A percentile compares a stretch with the other conserved stretches of the same genome.
These are phyloP conservation scores for Anagrus nilaparvatae DNA, from an alignment of 1,140 invertebrate genomes.

Conservation along the genomic window DNA sequence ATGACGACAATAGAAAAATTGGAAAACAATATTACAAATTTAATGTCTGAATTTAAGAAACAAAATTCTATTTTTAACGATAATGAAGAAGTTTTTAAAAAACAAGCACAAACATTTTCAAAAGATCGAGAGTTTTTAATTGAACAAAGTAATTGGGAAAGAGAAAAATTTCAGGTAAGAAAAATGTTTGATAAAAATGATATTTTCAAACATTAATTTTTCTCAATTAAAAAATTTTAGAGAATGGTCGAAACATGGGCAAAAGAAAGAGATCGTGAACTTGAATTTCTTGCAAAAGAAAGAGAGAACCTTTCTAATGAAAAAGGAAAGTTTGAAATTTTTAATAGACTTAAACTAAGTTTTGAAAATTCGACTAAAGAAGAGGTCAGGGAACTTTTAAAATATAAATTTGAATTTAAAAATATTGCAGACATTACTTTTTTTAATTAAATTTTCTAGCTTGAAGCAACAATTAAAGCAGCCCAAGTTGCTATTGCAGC, in stretches of 20 bases:
- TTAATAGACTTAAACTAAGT: conserved; percentile 26
- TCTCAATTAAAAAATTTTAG: conserved; percentile 13
- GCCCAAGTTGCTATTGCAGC: conserved; percentile 26
- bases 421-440: too few relatives aligned
- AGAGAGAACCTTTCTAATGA: conserved; percentile 27
- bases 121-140: conserved; percentile 32
- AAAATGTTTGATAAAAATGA: too few relatives aligned
- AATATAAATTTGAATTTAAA: neutral
- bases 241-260: conserved; percentile 31
- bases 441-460: conserved; percentile 18
- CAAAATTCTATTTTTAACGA: conserved; percentile 23
- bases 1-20: conserved; percentile 25
- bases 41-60: conserved; percentile 28
- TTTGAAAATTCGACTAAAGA: conserved; percentile 26
- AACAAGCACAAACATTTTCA: conserved; percentile 24
- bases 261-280: conserved; percentile 31
- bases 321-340: conserved; percentile 29
- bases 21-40: conserved; percentile 19
- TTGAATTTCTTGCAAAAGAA: conserved; percentile 27
- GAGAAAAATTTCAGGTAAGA: conserved; percentile 29
- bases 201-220: neutral
- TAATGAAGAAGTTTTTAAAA: conserved; percentile 25
- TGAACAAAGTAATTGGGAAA: conserved; percentile 34
- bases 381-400: conserved; percentile 27
- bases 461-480: conserved; percentile 31